Evolutionary conservation across 2,888 invertebrate species (phyloP), one percentile per base, ranked within the genome.

Genomic region (Bembecia ichneumoniformis): DNA sequence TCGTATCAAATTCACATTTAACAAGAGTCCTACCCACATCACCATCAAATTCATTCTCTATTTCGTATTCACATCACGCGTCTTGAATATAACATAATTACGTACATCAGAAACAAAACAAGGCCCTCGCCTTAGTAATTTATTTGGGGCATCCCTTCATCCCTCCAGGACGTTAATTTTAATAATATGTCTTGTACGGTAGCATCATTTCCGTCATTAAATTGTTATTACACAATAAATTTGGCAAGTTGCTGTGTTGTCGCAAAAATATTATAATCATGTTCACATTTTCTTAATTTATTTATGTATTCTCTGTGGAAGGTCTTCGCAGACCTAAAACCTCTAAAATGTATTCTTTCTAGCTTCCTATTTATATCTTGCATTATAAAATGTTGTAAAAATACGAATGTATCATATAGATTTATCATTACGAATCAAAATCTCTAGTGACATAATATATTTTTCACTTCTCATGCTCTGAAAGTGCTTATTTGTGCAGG

Each of bases 151-250:
- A 64, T 64, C 68, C 68, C 61, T 64, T 63, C 64, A 63, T 52
- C 64, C 60, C 54, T 60, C 52, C 61, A 59, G 59, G 58, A 62
- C 64, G 68, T 72, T 68, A 69, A 76, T 72, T 73, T 74, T 69
- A 72, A 74, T 71, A 68, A 44, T 52, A 52, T 53, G 53, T 56
- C 59, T 58, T 58, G 48, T 56, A 56, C 54, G 52, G 52, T 54
- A 61, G 56, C 62, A 62, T 66, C 62, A 60, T 67, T 73, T 68
- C 66, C 70, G 66, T 70, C 66, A 71, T 74, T 71, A 72, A 65
- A 64, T 65, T 65, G 68, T 72, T 74, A 74, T 70, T 68, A 66
- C 66, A 61, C 59, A 59, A 68, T 74, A 71, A 71, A 73, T 74
- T 69, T 62, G 56, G 60, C 58, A 63, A 62, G 58, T 57, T 63